Evolutionary conservation across 2,888 invertebrate genomes (phyloP).

Genomic region (Parnassius apollo): DNA sequence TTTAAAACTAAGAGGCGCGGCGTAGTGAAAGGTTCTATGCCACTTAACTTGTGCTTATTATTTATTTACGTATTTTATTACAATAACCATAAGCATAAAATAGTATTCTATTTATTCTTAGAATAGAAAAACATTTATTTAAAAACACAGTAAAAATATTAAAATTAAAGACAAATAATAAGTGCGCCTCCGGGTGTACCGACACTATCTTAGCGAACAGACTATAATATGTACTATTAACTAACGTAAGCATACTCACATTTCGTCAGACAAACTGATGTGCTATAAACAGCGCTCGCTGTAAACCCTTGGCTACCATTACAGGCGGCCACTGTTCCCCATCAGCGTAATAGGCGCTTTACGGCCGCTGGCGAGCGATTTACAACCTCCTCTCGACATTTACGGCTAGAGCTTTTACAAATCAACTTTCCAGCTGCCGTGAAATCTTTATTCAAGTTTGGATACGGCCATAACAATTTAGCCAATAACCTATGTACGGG

Average conservation of each 20-base stretch:
- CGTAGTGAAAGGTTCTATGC: no score
- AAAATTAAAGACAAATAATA: no score
- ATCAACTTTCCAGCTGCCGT: constrained; percentile 2
- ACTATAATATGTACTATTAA: neutral
- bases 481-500: no score
- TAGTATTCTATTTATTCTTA: no score
- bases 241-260: neutral
- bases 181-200: no score
- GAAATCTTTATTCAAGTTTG: constrained; percentile 17
- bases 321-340: constrained; percentile 29
- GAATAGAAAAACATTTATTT: no score
- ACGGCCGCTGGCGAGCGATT: constrained; percentile 35
- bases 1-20: no score
- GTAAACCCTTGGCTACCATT: constrained; percentile 4
- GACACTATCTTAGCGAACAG: no score
- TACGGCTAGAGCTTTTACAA: constrained; percentile 20
- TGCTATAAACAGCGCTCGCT: constrained; percentile 8
- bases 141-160: no score
- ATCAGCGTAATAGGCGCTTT: constrained; percentile 52
- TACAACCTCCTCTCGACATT: constrained; percentile 26
- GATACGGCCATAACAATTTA: constrained; percentile 4
- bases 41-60: no score
- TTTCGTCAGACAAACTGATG: constrained; percentile 5
- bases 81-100: no score
- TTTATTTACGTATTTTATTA: no score